phyloP scores from a whole-genome alignment of 2,113 vertebrate genomes.

The Xenus cinereus region DNA sequence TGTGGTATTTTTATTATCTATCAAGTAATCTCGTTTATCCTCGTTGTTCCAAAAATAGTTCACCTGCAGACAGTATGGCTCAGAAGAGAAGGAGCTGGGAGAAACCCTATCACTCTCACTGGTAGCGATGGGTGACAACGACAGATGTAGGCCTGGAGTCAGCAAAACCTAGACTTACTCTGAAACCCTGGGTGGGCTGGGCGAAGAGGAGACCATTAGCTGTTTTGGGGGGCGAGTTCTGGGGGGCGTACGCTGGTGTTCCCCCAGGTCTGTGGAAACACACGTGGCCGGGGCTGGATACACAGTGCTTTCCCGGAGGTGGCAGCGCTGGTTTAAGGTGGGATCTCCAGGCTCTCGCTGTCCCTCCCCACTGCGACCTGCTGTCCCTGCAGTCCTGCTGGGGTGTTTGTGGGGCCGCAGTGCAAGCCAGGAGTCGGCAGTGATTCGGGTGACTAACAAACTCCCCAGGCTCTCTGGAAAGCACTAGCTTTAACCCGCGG shows the following conservation, averaged over 20 bases:
- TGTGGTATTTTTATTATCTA: not conserved
- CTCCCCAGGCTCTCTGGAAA: not conserved
- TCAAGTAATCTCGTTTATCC: not conserved
- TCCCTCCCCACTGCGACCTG: not conserved
- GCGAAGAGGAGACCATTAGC: not conserved
- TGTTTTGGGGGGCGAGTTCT: not conserved
- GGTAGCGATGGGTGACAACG: not conserved
- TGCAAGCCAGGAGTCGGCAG: not conserved
- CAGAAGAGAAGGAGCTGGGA: not conserved
- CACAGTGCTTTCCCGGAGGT: accelerated
- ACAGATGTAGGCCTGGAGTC: not conserved
- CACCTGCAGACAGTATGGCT: not conserved
- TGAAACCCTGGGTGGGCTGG: not conserved
- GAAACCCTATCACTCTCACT: not conserved
- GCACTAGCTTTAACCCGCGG: accelerated
- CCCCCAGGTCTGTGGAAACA: accelerated
- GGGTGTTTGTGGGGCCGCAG: not conserved
- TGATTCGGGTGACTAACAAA: not conserved
- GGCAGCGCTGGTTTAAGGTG: not conserved
- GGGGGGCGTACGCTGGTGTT: not conserved
- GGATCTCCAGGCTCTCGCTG: not conserved
- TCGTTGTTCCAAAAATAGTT: not conserved
- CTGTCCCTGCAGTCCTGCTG: not conserved
- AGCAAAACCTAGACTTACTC: not conserved
- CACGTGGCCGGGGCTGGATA: accelerated